phyloP scores from a whole-genome alignment of 2,888 invertebrate species.

The Tuta absoluta region DNA sequence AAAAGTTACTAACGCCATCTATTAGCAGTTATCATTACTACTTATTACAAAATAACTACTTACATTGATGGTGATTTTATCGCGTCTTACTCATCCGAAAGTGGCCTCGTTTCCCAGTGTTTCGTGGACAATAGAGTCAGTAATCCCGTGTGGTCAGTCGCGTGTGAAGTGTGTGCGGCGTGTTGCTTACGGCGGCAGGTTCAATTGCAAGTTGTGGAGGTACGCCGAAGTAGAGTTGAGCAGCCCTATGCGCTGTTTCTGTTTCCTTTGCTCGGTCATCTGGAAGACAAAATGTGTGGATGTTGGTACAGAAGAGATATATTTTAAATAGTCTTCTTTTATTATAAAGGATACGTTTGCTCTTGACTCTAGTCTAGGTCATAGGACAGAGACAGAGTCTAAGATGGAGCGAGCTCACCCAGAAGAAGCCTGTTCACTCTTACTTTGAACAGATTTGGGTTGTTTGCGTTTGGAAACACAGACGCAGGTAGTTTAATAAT shows the following conservation, averaged over 20 bases:
- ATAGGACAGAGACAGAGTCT: no score
- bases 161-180: background rate
- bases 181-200: constrained; percentile 68
- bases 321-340: background rate
- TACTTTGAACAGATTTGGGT: no score
- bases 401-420: no score
- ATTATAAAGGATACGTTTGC: no score
- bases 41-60: no score
- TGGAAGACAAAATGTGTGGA: constrained; percentile 49
- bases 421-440: no score
- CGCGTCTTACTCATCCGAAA: background rate
- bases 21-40: no score
- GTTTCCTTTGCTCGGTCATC: constrained; percentile 98
- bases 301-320: no score
- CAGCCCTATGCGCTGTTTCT: constrained; percentile 94
- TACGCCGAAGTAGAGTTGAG: constrained; percentile 89
- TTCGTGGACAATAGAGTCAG: background rate
- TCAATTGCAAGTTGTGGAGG: constrained; percentile 81
- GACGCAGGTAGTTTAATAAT: no score
- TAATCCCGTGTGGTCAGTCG: background rate
- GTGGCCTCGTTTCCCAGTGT: background rate
- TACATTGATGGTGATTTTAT: background rate
- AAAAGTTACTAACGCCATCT: no score
- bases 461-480: no score
- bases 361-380: no score